A percentile compares a stretch with the other conserved stretches of the same genome.
phyloP scores from a whole-genome alignment of 2,888 invertebrate genomes.

The Cylindroiulus punctatus region DNA sequence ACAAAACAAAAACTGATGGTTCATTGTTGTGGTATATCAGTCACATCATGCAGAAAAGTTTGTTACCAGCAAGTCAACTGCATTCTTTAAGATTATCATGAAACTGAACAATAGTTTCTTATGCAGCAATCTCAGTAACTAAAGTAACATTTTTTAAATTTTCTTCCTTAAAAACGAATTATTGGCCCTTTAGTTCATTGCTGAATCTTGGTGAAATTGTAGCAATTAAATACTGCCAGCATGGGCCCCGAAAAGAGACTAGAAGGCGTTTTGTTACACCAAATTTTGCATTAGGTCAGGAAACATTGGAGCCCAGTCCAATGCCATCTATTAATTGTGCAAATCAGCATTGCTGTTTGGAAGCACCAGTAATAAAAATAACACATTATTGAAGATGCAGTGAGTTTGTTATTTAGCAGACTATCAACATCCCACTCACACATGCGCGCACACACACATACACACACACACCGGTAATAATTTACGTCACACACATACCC shows the following conservation, averaged over 20 bases:
- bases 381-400: not conserved
- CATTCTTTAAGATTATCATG: too few species aligned
- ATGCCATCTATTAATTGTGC: not conserved
- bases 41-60: not conserved
- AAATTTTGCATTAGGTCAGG: too few species aligned
- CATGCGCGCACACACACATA: slow-evolving; percentile 34
- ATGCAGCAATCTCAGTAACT: not conserved
- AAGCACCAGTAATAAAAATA: slow-evolving; percentile 16
- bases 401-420: not conserved
- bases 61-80: not conserved
- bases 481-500: slow-evolving; percentile 28
- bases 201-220: too few species aligned
- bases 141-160: too few species aligned
- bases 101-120: not conserved
- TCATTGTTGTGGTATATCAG: not conserved
- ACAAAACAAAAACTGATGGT: not conserved
- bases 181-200: too few species aligned
- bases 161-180: too few species aligned
- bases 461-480: not conserved
- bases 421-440: not conserved
- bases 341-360: not conserved
- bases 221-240: too few species aligned
- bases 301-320: too few species aligned
- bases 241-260: too few species aligned
- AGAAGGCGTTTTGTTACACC: too few species aligned